phyloP scores from a whole-genome alignment of 2,888 invertebrate species.

The Trilocha varians region DNA sequence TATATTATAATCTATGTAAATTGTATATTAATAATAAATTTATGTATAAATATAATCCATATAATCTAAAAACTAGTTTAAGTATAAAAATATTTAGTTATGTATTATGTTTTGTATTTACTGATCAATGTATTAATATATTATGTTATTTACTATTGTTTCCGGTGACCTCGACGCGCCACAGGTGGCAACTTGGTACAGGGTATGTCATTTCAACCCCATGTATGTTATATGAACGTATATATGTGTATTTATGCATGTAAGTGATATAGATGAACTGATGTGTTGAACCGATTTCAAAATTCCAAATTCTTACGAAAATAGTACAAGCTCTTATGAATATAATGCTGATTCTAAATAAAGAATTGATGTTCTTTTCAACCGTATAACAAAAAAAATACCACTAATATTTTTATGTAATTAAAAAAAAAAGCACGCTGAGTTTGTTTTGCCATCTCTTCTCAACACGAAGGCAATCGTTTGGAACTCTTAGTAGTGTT shows the following conservation, averaged over 20 bases:
- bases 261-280: not conserved
- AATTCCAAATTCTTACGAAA: too few species aligned
- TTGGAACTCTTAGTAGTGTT: too few species aligned
- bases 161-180: conserved; percentile 63
- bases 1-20: not conserved
- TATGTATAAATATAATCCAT: not conserved
- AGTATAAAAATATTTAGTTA: not conserved
- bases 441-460: too few species aligned
- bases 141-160: conserved; percentile 59
- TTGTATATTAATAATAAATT: not conserved
- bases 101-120: not conserved
- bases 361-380: too few species aligned
- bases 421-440: too few species aligned
- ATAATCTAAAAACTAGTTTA: not conserved
- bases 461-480: too few species aligned
- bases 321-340: too few species aligned
- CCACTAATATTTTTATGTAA: too few species aligned
- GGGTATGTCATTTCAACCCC: conserved; percentile 77
- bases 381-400: too few species aligned
- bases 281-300: too few species aligned
- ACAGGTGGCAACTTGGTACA: conserved; percentile 93
- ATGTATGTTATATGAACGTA: conserved; percentile 1
- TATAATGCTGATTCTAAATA: too few species aligned
- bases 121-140: conserved; percentile 34
- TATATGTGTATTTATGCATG: not conserved